Base-by-base conservation (phyloP, 2,113 vertebrate genomes). In the Thalassoma bifasciatum region DNA sequence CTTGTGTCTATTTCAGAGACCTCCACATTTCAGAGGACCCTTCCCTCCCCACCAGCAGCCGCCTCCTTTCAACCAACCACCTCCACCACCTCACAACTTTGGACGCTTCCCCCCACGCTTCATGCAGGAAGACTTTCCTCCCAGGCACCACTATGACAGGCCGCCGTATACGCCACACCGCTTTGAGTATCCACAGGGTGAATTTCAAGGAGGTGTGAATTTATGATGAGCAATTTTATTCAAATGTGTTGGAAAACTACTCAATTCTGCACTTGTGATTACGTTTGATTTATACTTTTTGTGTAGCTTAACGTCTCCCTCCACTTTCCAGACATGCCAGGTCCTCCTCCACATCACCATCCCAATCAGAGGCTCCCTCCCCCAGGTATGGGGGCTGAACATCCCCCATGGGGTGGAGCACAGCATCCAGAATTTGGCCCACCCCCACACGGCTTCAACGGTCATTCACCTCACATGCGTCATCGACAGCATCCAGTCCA, bases 61-160 rank as follows among this genome's bases (percentile, higher is more conserved):
- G 66, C 97, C 96, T 6, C 98, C 96, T 63, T 98, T 97, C 87
- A 98, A 94, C 93, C 98, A 98, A 89, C 97, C 97, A 2, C 98
- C 98, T 0, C 98, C 97, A 21, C 97, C 97, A 1, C 97, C 97
- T 57, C 96, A 96, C 88, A 95, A 93, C 85, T 99, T 99, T 75
- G 97, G 96, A 73, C 96, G 98, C 82, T 99, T 98, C 83, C 97
- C 97, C 0, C 97, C 97, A 1, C 96, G 96, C 66, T 99, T 98
- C 88, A 96, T 99, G 96, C 98, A 98, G 90, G 98, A 99, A 0
- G 98, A 99, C 68, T 98, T 99, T 42, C 96, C 98, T 16, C 97
- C 97, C 0, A 93, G 97, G 44, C 97, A 98, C 89, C 97, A 97
- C 75, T 99, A 97, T 13, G 97, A 99, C 85, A 92, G 97, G 58